phyloP scores from a whole-genome alignment of 2,888 invertebrate genomes.

The Oscheius sp. region DNA sequence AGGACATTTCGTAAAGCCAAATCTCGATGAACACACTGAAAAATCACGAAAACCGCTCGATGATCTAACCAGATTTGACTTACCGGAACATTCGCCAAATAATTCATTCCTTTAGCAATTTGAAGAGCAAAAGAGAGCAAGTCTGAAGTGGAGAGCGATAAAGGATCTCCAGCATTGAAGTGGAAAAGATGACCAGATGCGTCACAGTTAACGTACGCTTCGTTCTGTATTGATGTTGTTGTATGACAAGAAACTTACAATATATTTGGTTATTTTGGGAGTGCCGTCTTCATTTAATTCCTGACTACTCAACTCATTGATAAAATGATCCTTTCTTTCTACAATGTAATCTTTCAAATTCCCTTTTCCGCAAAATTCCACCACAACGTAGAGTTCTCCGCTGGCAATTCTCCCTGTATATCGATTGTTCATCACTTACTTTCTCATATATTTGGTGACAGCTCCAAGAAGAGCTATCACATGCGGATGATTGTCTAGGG shows the following conservation, averaged over 20 bases:
- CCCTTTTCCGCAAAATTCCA: slow-evolving; percentile 50
- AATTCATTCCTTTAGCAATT: slow-evolving; percentile 96
- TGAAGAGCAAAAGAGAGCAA: slow-evolving; percentile 94
- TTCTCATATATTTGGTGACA: slow-evolving; percentile 47
- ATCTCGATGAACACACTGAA: slow-evolving; percentile 85
- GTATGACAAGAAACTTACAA: too few relatives aligned
- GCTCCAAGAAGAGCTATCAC: slow-evolving; percentile 57
- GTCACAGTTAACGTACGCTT: slow-evolving; percentile 21
- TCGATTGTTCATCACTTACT: slow-evolving; percentile 35
- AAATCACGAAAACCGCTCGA: slow-evolving; percentile 21
- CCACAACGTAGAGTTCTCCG: slow-evolving; percentile 43
- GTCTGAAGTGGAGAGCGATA: slow-evolving; percentile 74
- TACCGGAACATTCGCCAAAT: slow-evolving; percentile 90
- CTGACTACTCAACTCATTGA: slow-evolving; percentile 36
- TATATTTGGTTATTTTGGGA: slow-evolving; percentile 33
- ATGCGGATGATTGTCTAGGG: slow-evolving; percentile 55
- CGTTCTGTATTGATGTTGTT: background rate
- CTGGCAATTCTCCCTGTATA: background rate
- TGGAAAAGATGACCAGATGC: slow-evolving; percentile 3
- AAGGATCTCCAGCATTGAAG: too few relatives aligned
- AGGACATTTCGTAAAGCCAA: slow-evolving; percentile 94
- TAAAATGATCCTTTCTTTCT: slow-evolving; percentile 15
- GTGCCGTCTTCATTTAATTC: slow-evolving; percentile 36
- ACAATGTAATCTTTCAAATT: slow-evolving; percentile 43
- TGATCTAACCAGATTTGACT: too few relatives aligned